phyloP scores from a whole-genome alignment of 2,113 vertebrate genomes.

The Varanus salvator region DNA sequence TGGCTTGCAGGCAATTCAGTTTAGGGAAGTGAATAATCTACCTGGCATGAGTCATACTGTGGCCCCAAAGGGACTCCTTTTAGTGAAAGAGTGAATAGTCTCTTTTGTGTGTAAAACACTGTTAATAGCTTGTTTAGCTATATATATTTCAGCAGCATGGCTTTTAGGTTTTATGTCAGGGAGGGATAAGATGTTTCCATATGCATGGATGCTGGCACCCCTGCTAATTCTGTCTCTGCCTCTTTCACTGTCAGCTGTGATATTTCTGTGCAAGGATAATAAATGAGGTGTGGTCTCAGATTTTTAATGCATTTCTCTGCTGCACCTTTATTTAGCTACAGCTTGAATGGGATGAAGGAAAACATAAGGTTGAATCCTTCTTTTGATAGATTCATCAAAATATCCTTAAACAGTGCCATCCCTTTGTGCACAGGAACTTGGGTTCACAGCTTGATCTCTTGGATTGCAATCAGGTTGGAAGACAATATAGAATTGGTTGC shows the following conservation, averaged over 20 bases:
- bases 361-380: constrained; percentile 46
- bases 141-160: constrained; percentile 58
- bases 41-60: constrained; percentile 52
- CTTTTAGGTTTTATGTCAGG: constrained; percentile 57
- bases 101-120: constrained; percentile 54
- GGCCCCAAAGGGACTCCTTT: constrained; percentile 41
- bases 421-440: constrained; percentile 12
- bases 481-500: background rate
- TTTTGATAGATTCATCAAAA: constrained; percentile 31
- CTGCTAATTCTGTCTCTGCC: constrained; percentile 58
- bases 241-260: constrained; percentile 59
- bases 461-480: background rate
- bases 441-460: background rate
- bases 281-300: constrained; percentile 60
- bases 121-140: constrained; percentile 66
- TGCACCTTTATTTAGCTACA: constrained; percentile 47
- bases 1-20: constrained; percentile 51
- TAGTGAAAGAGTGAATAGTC: constrained; percentile 41
- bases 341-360: constrained; percentile 45
- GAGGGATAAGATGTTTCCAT: constrained; percentile 55
- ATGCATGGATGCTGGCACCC: constrained; percentile 62
- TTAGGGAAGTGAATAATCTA: constrained; percentile 60
- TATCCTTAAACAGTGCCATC: constrained; percentile 15
- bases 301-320: constrained; percentile 62
- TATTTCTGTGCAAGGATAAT: constrained; percentile 57